These are phyloP conservation scores for Brachyhypopomus occidentalis DNA, from an alignment of 2,113 vertebrate genomes.

Conservation along the genomic window DNA sequence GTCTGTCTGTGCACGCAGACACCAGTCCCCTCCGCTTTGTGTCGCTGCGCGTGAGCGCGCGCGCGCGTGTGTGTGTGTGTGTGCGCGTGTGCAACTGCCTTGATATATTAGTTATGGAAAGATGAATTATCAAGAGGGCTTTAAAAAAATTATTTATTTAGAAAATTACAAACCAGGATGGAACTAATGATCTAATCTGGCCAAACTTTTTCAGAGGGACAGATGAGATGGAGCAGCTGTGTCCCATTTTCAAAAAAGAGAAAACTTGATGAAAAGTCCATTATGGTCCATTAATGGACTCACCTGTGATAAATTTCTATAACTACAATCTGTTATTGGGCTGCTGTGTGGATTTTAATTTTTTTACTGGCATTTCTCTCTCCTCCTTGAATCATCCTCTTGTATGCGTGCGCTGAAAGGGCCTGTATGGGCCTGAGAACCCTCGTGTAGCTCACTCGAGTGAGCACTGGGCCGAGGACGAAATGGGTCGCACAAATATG, in stretches of 20 bases:
- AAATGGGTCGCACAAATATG: conserved; percentile 42
- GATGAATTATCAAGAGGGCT: conserved; percentile 38
- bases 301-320: conserved; percentile 51
- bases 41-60: not conserved
- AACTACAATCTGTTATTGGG: conserved; percentile 37
- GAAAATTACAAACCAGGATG: conserved; percentile 33
- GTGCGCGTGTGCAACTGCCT: not conserved
- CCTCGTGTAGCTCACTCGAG: conserved; percentile 29
- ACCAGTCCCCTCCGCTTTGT: not conserved
- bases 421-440: conserved; percentile 11
- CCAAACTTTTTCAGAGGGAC: conserved; percentile 26
- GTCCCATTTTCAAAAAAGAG: conserved; percentile 44
- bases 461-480: conserved; percentile 8
- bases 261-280: conserved; percentile 58
- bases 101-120: conserved; percentile 5
- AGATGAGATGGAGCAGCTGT: conserved; percentile 33
- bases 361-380: conserved; percentile 10
- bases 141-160: conserved; percentile 35
- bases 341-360: conserved; percentile 28
- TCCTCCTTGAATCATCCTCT: conserved; percentile 42
- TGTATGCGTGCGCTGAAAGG: conserved; percentile 39
- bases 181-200: conserved; percentile 49
- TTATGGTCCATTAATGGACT: conserved; percentile 55
- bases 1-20: too few species aligned
- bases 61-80: not conserved